Base-by-base conservation (phyloP, 2,113 vertebrate genomes). In the Neopipo cinnamomea region DNA sequence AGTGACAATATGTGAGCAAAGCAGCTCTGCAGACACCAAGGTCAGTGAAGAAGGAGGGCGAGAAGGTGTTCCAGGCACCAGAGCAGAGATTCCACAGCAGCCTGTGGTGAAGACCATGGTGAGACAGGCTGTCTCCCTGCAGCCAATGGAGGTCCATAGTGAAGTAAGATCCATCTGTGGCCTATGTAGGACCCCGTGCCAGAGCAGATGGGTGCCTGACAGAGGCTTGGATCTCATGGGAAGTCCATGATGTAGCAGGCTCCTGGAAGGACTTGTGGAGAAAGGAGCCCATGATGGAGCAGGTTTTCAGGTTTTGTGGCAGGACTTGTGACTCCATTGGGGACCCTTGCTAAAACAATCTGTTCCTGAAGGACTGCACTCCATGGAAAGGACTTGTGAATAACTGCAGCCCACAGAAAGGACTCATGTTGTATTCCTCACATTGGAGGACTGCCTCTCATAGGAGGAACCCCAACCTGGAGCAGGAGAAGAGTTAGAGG, bases 141-240 rank as follows among this genome's bases (percentile, higher is more conserved):
- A 66, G 27, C 33, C 16, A 5, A 1, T 3, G 30, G 25, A 58
- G 18, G 2, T 1, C 1, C 3, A 30, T 0, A 0, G 33, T 18
- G 37, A 6, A 61, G 53, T 17, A 25, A 86, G 7, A 50, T 17
- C 14, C 42, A 12, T 7, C 41, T 47, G 35, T 4, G 16, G 27
- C 18, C 33, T 0, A 0, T 0, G 52, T 46, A 56, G 19, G 14
- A 41, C 6, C 17, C 15, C 17, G 5, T 1, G 3, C 8, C 5
- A 5, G 20, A 67, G 30, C 53, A 84, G n/a, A 4, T 1, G 4
- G 8, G 12, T 72, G 14, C 11, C 30, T 0, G 0, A 47, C 17
- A 28, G 42, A 62, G 14, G 3, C 30, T 67, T 19, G 12, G 46
- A 49, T 6, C 31, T 13, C 1, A 1, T 55, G 46, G 46, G 8